Evolutionary conservation across 2,113 vertebrate species (phyloP).

Genomic region (Orientallactaga bullata): DNA sequence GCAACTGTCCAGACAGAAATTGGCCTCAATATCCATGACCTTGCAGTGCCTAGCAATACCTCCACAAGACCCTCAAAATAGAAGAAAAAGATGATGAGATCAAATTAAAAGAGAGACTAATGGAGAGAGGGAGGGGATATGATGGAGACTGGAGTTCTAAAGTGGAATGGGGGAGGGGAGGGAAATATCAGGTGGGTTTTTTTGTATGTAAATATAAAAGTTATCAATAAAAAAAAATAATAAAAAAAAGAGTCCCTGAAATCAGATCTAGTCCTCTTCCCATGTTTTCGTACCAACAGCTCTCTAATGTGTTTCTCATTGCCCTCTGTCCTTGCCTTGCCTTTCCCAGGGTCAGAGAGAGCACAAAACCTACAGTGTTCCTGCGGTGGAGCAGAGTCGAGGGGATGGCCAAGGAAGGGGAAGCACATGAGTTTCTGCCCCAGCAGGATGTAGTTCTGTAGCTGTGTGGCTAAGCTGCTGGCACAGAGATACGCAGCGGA

Average conservation of each 20-base stretch:
- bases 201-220: too few relatives aligned
- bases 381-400: not conserved
- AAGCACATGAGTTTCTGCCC: slow-evolving; percentile 42
- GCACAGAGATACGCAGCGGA: slow-evolving; percentile 62
- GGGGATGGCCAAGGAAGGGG: not conserved
- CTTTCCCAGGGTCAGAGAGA: accelerated
- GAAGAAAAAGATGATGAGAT: too few relatives aligned
- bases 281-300: not conserved
- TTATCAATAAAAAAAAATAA: too few relatives aligned
- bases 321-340: not conserved
- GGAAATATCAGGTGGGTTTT: too few relatives aligned
- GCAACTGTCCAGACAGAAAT: too few relatives aligned
- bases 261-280: not conserved
- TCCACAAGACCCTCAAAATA: too few relatives aligned
- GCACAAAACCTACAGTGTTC: accelerated
- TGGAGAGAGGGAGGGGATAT: too few relatives aligned
- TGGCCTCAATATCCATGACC: too few relatives aligned
- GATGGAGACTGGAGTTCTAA: too few relatives aligned
- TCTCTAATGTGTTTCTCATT: not conserved
- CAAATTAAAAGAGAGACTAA: too few relatives aligned
- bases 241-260: not conserved
- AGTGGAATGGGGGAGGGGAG: too few relatives aligned
- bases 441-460: not conserved
- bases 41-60: too few relatives aligned
- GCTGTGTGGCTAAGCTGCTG: slow-evolving; percentile 59